Evolutionary conservation across 1,140 invertebrate species (phyloP).

Genomic region (Rhizoglyphus robini): DNA sequence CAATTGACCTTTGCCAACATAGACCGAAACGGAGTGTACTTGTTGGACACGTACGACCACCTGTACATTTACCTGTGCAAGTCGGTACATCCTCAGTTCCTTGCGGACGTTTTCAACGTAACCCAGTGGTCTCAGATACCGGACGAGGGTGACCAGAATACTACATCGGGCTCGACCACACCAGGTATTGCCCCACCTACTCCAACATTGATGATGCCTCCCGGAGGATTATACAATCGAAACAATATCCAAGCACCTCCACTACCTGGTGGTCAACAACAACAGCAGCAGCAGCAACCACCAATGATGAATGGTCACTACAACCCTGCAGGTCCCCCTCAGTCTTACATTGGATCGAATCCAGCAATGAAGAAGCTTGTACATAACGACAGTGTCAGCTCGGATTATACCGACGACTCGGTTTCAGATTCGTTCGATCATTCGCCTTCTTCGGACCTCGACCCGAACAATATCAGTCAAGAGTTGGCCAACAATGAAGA

Average conservation of each 20-base stretch:
- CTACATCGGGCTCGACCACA: neutral
- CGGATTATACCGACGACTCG: neutral
- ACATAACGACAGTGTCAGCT: neutral
- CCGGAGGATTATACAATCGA: neutral
- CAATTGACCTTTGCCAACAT: conserved; percentile 54
- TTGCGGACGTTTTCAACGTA: conserved; percentile 55
- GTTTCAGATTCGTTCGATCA: neutral
- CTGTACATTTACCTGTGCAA: conserved; percentile 78
- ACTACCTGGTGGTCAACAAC: neutral
- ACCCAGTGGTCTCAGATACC: conserved; percentile 46
- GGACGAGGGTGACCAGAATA: conserved; percentile 33
- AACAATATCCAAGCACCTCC: neutral
- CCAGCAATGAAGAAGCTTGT: neutral
- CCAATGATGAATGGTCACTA: neutral
- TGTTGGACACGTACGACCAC: conserved; percentile 70
- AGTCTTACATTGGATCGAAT: too few relatives aligned
- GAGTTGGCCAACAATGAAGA: neutral
- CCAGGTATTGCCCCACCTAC: neutral
- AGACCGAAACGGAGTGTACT: conserved; percentile 72
- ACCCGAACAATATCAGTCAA: neutral
- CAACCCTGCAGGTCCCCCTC: too few relatives aligned
- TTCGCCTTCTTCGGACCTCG: neutral
- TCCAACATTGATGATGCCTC: conserved; percentile 41
- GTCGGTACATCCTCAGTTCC: conserved; percentile 55
- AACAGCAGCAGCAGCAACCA: too few relatives aligned